Base-by-base conservation (phyloP, 2,113 vertebrate species). In the Monarcha castaneiventris region DNA sequence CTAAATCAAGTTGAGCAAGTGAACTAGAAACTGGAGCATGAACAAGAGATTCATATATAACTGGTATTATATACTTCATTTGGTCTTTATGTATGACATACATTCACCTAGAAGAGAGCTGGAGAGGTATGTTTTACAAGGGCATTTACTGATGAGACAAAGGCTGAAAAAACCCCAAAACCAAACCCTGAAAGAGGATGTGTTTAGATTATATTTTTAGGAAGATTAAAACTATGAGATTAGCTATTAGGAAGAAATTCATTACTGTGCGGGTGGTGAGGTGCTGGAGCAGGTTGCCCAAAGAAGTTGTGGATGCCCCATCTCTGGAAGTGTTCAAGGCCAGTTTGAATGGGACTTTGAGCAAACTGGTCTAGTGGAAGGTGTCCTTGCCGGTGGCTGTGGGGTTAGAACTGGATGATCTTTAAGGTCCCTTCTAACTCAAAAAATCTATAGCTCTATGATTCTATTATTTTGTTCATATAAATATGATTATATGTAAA, bases 1-100 rank as follows among this genome's bases (percentile, higher is more conserved):
- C 85, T 97, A 90, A 97, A 97, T 75, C 96, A 97, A 92, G 94
- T 66, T 90, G 87, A 97, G 94, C 96, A 95, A 90, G 96, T 97
- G 78, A 96, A 95, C 54, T 96, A 95, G 67, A 73, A 97, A 97
- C 86, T 97, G 55, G 88, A 94, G 20, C 90, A 96, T 93, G 95
- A 97, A 89, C 81, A 97, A 25, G 56, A 96, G 49, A 76, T 94
- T 90, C 84, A 94, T 84, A 94, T 92, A 93, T 93, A 97, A 87
- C 96, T 98, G 97, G 93, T 98, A 97, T 93, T 91, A 83, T 43
- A 61, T 64, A 89, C 26, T 83, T 92, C 14, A 77, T 43, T 80
- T 62, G 16, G 16, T 88, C 32, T 72, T 87, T 74, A 25, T 23
- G 2, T 62, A 64, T 3, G 9, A 18, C 10, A 35, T 23, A 16